Conservation (phyloP, 2,888 invertebrate species). For the Dysmachus trigonus region DNA sequence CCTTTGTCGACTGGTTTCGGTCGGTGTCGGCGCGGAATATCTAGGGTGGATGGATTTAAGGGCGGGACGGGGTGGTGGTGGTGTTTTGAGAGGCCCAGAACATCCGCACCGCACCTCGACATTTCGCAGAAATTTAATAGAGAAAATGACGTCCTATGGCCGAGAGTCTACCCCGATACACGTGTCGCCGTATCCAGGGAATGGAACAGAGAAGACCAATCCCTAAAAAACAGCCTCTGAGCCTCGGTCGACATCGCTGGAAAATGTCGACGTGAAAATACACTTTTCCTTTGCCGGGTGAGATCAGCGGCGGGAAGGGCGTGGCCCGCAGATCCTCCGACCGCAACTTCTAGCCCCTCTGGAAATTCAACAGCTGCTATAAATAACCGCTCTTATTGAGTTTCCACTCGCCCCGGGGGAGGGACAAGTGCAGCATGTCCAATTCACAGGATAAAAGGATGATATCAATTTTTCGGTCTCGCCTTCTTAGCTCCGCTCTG, state of each 20-base stretch:
- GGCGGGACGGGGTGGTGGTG: too few relatives aligned
- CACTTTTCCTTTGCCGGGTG: background rate
- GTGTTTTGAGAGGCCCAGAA: background rate
- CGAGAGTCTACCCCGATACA: background rate
- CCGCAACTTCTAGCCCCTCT: background rate
- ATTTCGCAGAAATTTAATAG: background rate
- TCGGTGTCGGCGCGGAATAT: background rate
- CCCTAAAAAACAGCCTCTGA: background rate
- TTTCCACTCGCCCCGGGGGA: background rate
- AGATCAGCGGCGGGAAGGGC: too few relatives aligned
- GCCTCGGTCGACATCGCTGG: background rate
- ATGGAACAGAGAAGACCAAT: too few relatives aligned
- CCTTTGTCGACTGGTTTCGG: background rate
- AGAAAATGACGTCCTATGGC: background rate
- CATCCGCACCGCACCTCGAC: background rate
- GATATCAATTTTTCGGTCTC: conserved; percentile 33
- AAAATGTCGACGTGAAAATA: background rate
- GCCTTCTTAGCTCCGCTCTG: background rate
- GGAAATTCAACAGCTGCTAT: conserved; percentile 20
- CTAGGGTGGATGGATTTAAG: background rate
- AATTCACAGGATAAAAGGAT: conserved; percentile 35
- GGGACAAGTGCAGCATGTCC: conserved; percentile 37
- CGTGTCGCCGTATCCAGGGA: background rate
- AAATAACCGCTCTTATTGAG: conserved; percentile 33
- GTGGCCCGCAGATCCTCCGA: background rate